Percentiles rank a stretch among this genome's conserved stretches.
phyloP scores from a whole-genome alignment of 1,140 invertebrate species.

The Philopotamus ludificatus region DNA sequence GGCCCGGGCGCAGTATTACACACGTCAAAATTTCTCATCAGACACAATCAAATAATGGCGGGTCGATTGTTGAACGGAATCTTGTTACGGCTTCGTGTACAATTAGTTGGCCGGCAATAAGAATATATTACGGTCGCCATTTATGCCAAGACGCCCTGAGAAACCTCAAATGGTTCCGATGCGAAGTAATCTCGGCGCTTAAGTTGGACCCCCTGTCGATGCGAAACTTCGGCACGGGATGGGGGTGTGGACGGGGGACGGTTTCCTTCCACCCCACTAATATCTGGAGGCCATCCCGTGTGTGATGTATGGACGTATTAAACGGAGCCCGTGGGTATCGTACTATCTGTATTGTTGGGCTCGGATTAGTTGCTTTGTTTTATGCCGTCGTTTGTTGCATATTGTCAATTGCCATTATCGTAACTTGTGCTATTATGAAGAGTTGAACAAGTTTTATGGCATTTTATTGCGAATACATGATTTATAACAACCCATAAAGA shows the following conservation, averaged over 20 bases:
- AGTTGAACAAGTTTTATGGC: too few relatives aligned
- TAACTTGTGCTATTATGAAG: too few relatives aligned
- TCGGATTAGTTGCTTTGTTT: conserved; percentile 9
- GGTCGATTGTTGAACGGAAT: not conserved
- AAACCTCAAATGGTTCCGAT: conserved; percentile 7
- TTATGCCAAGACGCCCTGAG: conserved; percentile 1
- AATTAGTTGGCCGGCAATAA: not conserved
- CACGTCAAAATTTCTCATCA: not conserved
- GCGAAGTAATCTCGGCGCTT: conserved; percentile 9
- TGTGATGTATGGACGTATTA: conserved; percentile 31
- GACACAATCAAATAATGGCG: not conserved
- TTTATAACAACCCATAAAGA: too few relatives aligned
- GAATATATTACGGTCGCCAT: not conserved
- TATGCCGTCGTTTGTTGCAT: not conserved
- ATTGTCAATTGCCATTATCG: too few relatives aligned
- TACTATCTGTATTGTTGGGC: not conserved
- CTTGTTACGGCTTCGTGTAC: not conserved
- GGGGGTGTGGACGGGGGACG: too few relatives aligned
- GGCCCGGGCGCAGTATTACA: not conserved
- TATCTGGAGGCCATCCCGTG: not conserved
- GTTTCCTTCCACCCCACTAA: too few relatives aligned
- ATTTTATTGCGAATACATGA: too few relatives aligned
- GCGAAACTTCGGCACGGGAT: not conserved
- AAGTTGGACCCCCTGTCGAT: conserved; percentile 8
- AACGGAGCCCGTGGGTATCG: conserved; percentile 19